Evolutionary conservation across 2,888 invertebrate genomes (phyloP), one percentile per base, ranked within the genome.

Genomic region (Microctonus aethiopoides): DNA sequence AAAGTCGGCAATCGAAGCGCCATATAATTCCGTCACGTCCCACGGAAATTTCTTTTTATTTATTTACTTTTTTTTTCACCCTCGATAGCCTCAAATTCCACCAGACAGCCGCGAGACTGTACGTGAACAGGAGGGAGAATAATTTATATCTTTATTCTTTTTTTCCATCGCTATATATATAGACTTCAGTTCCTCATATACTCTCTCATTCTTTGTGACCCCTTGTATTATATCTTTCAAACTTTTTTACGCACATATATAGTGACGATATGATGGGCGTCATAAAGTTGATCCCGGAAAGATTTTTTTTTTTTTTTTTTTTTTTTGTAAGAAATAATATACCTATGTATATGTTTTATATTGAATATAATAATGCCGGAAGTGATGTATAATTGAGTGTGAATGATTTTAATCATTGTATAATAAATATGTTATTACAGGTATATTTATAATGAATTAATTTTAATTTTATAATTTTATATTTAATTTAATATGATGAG

Each of bases 21-120:
- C 61, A 70, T 70, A 66, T 66, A 70, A 70, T 70, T 66, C 62
- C 69, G 72, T 75, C 75, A 72, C 73, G 74, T 75, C 69, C 65
- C 70, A 63, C 70, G 67, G 71, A 70, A 75, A 75, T 72, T 68
- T 72, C 69, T 74, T 72, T 69, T 57, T 68, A 52, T 51, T 62
- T n/a, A 26, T 36, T 54, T n/a, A 20, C 26, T 54, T 51, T 54
- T 57, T 60, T 64, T 46, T 68, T 32, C 32, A 41, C 39, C 54
- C 36, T 52, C 26, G 29, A 34, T 13, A 52, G 70, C 61, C 66
- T 66, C 60, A 61, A 57, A 66, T 70, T 65, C 61, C 56, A 34
- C 59, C 70, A 70, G 66, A 70, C 70, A 46, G 66, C 66, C 70
- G 41, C 70, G 70, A 70, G 70, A 70, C 70, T 67, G 39, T 39